A percentile compares a stretch with the other conserved stretches of the same genome.
phyloP scores from a whole-genome alignment of 2,113 vertebrate species.

The Cyprinodon tularosa region DNA sequence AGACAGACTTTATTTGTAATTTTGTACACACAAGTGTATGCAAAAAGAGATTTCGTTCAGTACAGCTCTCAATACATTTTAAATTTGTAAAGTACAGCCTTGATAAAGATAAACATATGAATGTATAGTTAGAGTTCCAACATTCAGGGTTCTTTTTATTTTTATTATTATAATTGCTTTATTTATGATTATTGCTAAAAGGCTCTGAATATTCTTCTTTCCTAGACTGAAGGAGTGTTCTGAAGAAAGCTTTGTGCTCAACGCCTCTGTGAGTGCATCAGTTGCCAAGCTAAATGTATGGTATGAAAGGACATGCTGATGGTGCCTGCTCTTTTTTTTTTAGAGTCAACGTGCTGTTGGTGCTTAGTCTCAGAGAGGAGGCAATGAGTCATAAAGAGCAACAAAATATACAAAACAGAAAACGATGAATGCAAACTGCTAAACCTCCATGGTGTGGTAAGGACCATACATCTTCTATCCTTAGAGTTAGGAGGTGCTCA shows the following conservation, averaged over 20 bases:
- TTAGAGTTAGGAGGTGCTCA: constrained; percentile 15
- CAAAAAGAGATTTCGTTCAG: too few species aligned
- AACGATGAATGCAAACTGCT: constrained; percentile 60
- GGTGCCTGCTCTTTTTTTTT: constrained; percentile 76
- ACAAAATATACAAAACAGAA: constrained; percentile 42
- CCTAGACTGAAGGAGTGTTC: not conserved
- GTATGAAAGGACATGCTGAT: constrained; percentile 66
- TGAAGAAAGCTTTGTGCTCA: constrained; percentile 45
- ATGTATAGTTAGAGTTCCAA: too few species aligned
- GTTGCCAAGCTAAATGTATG: constrained; percentile 46
- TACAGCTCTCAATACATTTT: too few species aligned
- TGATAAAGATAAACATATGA: too few species aligned
- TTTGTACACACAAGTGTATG: too few species aligned
- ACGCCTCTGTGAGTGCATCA: constrained; percentile 27
- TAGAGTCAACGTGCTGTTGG: constrained; percentile 70
- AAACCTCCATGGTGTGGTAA: constrained; percentile 28
- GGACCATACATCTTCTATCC: constrained; percentile 24
- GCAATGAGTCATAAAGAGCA: constrained; percentile 70
- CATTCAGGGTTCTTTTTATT: too few species aligned
- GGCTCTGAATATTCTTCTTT: not conserved
- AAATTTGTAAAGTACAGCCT: too few species aligned
- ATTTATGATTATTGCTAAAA: constrained; percentile 7
- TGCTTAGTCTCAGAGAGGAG: constrained; percentile 63
- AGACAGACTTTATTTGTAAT: too few species aligned
- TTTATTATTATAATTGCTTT: too few species aligned